Evolutionary conservation across 2,113 vertebrate genomes (phyloP).

Genomic region (Mesembrinibis cayennensis): DNA sequence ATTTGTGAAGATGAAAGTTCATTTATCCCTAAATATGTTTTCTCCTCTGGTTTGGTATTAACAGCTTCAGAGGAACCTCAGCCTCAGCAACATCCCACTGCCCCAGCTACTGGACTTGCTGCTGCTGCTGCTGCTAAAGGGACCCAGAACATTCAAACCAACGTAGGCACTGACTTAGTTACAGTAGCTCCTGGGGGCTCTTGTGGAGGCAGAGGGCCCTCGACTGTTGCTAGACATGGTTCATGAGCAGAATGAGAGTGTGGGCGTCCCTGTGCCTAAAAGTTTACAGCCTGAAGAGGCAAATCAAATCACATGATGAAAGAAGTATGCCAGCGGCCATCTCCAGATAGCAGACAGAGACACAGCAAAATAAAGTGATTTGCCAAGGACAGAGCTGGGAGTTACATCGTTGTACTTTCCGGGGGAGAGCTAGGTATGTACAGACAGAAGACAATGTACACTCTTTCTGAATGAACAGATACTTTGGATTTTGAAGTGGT

Average conservation of each 20-base stretch:
- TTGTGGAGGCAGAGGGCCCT: neutral
- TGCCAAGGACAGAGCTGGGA: neutral
- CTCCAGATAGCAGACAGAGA: neutral
- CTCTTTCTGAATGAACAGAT: neutral
- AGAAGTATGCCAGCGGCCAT: neutral
- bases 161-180: accelerated
- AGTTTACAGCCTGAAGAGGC: neutral
- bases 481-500: neutral
- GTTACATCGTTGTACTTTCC: neutral
- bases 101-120: neutral
- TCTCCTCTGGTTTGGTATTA: neutral
- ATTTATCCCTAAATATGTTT: neutral
- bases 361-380: neutral
- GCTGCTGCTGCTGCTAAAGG: neutral
- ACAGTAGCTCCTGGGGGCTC: neutral
- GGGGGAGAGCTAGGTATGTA: neutral
- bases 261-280: neutral
- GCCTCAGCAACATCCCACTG: neutral
- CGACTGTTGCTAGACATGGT: accelerated
- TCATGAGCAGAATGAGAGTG: neutral
- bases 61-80: neutral
- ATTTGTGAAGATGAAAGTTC: neutral
- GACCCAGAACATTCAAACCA: neutral
- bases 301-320: neutral
- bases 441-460: neutral